phyloP scores from a whole-genome alignment of 2,113 vertebrate genomes.

The Bolborhynchus lineola region DNA sequence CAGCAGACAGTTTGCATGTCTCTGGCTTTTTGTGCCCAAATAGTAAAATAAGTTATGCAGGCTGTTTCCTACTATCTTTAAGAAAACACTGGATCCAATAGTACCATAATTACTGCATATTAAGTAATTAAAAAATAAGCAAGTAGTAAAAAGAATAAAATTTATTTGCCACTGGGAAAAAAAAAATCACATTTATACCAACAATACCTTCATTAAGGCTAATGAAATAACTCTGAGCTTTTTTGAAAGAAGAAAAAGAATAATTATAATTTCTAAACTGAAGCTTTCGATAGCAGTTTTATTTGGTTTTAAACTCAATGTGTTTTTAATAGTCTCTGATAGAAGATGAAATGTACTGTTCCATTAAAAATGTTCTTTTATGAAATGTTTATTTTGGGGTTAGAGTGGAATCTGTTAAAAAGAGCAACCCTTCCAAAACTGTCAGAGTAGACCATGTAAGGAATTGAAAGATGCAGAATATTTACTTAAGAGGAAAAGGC shows the following conservation, averaged over 20 bases:
- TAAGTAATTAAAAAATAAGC: neutral
- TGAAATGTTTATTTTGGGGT: conserved; percentile 33
- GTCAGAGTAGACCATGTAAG: conserved; percentile 46
- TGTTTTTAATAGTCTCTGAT: neutral
- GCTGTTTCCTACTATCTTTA: neutral
- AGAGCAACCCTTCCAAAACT: conserved; percentile 36
- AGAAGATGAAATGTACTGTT: neutral
- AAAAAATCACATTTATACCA: neutral
- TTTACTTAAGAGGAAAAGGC: conserved; percentile 59
- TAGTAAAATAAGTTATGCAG: neutral
- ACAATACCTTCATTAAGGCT: neutral
- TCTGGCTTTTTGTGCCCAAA: neutral
- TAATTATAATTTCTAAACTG: neutral
- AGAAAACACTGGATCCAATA: neutral
- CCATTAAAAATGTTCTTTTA: conserved; percentile 14
- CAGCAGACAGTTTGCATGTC: neutral
- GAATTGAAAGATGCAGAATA: conserved; percentile 52
- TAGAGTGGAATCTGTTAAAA: conserved; percentile 55
- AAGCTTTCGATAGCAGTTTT: neutral
- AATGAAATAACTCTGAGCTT: neutral
- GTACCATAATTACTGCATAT: neutral
- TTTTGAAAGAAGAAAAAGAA: neutral
- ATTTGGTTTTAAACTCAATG: neutral
- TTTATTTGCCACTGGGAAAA: neutral
- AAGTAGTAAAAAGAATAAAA: neutral